These are phyloP conservation scores for Copsychus sechellarum DNA, from an alignment of 2,113 vertebrate genomes.

Conservation along the genomic window DNA sequence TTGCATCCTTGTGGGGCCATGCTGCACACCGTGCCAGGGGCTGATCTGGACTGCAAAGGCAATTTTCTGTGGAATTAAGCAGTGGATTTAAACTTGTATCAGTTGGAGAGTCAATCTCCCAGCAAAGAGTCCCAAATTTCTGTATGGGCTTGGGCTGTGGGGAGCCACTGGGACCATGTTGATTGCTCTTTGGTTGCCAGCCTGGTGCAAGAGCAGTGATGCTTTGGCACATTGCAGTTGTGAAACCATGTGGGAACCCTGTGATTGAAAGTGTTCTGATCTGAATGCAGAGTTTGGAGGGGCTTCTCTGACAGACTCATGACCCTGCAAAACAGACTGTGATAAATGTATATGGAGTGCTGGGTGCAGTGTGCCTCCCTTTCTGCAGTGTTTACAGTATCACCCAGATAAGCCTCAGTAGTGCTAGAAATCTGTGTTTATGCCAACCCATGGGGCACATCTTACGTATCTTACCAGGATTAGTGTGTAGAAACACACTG, in stretches of 20 bases:
- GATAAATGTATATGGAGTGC: not conserved
- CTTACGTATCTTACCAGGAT: not conserved
- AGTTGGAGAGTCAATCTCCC: not conserved
- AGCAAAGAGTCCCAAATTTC: not conserved
- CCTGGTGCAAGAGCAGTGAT: not conserved
- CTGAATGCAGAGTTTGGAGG: not conserved
- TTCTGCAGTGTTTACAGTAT: not conserved
- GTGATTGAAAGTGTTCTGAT: not conserved
- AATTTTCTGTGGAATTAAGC: not conserved
- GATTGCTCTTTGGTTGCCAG: not conserved
- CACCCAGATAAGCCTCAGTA: not conserved
- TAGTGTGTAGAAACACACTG: not conserved
- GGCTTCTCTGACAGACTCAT: not conserved
- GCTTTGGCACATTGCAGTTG: not conserved
- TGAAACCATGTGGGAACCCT: not conserved
- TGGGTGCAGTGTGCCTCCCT: not conserved
- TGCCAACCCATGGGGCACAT: not conserved
- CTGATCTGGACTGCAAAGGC: not conserved
- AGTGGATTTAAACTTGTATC: not conserved
- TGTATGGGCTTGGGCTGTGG: not conserved
- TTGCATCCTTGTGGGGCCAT: not conserved
- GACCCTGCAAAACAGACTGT: not conserved
- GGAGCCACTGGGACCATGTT: rapidly evolving
- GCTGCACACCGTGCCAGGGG: not conserved
- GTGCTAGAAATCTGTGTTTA: not conserved